Base-by-base conservation (phyloP, 2,797 vertebrate genomes). In the Rhinogobio ventralis region DNA sequence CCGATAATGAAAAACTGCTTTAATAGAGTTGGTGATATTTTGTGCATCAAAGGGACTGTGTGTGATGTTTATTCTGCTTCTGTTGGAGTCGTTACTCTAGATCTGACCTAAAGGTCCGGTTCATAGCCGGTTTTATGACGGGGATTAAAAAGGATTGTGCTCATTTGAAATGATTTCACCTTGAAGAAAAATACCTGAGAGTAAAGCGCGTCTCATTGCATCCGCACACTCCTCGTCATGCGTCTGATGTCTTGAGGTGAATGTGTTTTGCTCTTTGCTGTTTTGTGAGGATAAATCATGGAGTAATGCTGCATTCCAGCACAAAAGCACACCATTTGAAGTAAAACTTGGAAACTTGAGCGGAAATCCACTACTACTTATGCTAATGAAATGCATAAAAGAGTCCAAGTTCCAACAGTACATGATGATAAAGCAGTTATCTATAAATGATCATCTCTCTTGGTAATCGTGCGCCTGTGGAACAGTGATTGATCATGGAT, bases 71-170 rank as follows among this genome's bases (percentile, higher is more conserved):
- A 93, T 93, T 94, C 91, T 93, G 92, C 91, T 89, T 89, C 91
- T 86, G 92, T 85, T 92, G 80, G 85, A 90, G 89, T 89, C 92
- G 88, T 92, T 90, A 86, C 90, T 73, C 88, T 80, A 84, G 89
- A 91, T 91, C 87, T 81, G 90, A 85, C 77, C 7, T 79, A 28
- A 74, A 89, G 90, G 88, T 90, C 89, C 86, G 89, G 91, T 90
- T 90, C 87, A 93, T 90, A 88, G 89, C 89, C 89, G 87, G 81
- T n/a, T 94, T 90, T 92, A 90, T 92, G 92, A 93, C 92, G 88
- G 79, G 79, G 92, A 90, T 94, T 94, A 93, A 90, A 91, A 23
- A 86, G 92, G 93, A 94, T 94, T 93, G 90, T 91, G 89, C 92
- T 93, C 91, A 92, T 92, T 86, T 93, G 85, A 51, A 90, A 30